Evolutionary conservation across 2,113 vertebrate species (phyloP), one percentile per base, ranked within the genome.

Genomic region (Rhinogobius similis): DNA sequence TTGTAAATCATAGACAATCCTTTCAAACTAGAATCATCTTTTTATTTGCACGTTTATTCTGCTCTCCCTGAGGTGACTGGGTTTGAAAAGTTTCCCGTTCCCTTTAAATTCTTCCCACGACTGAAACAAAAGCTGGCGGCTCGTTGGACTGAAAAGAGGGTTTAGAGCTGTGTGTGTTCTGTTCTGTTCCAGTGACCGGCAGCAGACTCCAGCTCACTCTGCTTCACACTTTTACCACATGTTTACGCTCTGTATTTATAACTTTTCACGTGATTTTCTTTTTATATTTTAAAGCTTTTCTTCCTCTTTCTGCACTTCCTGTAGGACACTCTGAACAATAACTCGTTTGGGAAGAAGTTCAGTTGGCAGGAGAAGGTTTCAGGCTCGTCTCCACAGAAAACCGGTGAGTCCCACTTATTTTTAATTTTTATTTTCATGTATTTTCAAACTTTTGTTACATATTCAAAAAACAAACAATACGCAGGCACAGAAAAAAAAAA

Each of bases 301-400:
- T 65, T 67, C 41, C 62, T 64, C 65, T 55, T 62, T 36, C 23
- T 44, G 10, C 66, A 44, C 32, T 27, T 32, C 29, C 41, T 80
- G 18, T 56, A 99, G 98, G 98, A 99, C 94, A 98, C 97, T 2
- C 85, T 99, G 86, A 99, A 99, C 92, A 99, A 99, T 91, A 99
- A 99, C 91, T 98, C 97, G 46, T 92, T 96, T 71, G 97, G 95
- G 73, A 99, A 99, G 94, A 99, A 99, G 84, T 97, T 96, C 95
- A 99, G 95, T 77, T 99, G 98, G 98, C 98, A 99, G 89, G 97
- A 99, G 77, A 95, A 96, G 71, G 95, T 99, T 75, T 98, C 96
- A 18, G 94, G 93, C 69, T 97, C 98, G 0, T 96, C 97, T 10
- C 97, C 98, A 7, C 93, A 96, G 21, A 98, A 98, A 92, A 94